phyloP scores from a whole-genome alignment of 2,113 vertebrate genomes.

The Cynopterus brachyotis region DNA sequence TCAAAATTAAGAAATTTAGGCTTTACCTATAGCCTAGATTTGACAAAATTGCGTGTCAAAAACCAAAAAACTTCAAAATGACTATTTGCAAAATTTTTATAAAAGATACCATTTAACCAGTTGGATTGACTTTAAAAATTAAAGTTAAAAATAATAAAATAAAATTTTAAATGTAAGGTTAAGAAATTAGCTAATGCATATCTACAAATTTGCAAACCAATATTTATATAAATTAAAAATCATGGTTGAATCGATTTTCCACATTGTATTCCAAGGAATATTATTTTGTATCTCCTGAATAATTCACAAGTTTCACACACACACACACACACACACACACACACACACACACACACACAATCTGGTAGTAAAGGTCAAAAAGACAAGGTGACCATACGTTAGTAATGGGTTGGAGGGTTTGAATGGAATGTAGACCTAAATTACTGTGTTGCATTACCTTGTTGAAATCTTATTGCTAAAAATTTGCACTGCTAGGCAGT shows the following conservation, averaged over 20 bases:
- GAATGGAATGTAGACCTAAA: slow-evolving; percentile 69
- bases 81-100: background rate
- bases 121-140: slow-evolving; percentile 62
- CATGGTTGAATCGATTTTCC: slow-evolving; percentile 82
- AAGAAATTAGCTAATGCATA: slow-evolving; percentile 73
- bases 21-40: background rate
- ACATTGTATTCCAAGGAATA: slow-evolving; percentile 78
- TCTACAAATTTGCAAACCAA: slow-evolving; percentile 74
- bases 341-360: background rate
- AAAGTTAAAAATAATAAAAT: slow-evolving; percentile 56
- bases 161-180: slow-evolving; percentile 39
- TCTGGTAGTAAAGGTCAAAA: slow-evolving; percentile 83
- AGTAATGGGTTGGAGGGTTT: slow-evolving; percentile 66
- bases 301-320: slow-evolving; percentile 79
- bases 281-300: slow-evolving; percentile 81
- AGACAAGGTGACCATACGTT: slow-evolving; percentile 81
- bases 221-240: slow-evolving; percentile 79
- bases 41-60: background rate
- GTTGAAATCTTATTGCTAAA: slow-evolving; percentile 83
- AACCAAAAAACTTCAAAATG: background rate
- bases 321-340: background rate
- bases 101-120: background rate
- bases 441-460: slow-evolving; percentile 78
- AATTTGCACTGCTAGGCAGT: slow-evolving; percentile 80
- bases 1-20: background rate